These are phyloP conservation scores for Tricholaema leucomelas DNA, from an alignment of 2,113 vertebrate species.

Conservation along the genomic window DNA sequence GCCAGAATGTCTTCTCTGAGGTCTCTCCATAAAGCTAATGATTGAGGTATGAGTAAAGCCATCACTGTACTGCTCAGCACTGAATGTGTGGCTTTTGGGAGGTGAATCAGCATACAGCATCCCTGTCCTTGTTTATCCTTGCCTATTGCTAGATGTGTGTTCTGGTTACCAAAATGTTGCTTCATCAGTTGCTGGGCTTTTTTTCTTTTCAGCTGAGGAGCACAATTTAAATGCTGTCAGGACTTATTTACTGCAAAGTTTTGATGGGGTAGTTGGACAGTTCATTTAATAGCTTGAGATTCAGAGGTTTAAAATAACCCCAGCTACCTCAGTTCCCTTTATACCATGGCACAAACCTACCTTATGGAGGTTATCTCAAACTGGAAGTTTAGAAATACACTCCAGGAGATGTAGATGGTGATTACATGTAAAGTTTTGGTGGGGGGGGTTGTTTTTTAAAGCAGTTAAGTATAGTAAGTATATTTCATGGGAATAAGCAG, in stretches of 20 bases:
- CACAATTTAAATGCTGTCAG: background rate
- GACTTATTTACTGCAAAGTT: background rate
- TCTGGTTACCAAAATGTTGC: background rate
- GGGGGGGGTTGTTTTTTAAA: background rate
- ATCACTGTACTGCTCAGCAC: too few relatives aligned
- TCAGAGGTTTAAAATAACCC: rapidly evolving
- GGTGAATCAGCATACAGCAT: background rate
- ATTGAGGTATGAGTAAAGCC: background rate
- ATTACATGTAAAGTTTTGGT: background rate
- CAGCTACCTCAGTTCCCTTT: background rate
- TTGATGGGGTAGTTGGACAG: background rate
- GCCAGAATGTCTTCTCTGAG: background rate
- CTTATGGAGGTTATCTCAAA: background rate
- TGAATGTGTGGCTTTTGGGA: background rate
- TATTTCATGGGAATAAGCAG: background rate
- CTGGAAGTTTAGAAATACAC: background rate
- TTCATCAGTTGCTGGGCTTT: background rate
- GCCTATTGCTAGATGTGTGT: background rate
- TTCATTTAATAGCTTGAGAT: background rate
- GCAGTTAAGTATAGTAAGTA: background rate
- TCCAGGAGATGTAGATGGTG: background rate
- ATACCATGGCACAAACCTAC: background rate
- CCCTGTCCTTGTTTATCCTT: background rate
- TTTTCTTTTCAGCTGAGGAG: background rate
- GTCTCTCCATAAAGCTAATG: background rate